phyloP scores from a whole-genome alignment of 2,888 invertebrate species.

The Pammene aurita region DNA sequence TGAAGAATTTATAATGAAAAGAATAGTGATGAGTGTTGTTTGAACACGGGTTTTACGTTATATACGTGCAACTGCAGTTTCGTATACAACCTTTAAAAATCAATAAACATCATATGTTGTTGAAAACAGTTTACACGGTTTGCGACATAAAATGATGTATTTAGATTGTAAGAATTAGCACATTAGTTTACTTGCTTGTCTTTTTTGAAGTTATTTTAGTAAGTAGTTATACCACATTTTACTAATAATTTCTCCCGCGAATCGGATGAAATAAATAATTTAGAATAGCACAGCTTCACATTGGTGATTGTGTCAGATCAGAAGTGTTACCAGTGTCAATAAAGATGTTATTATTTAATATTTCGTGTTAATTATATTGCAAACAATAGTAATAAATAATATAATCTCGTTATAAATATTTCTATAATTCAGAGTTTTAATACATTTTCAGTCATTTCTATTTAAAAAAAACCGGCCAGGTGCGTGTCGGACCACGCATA shows the following conservation, averaged over 20 bases:
- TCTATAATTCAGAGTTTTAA: too few species aligned
- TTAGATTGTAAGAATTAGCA: neutral
- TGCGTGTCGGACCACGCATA: too few species aligned
- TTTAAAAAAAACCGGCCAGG: too few species aligned
- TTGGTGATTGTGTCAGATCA: too few species aligned
- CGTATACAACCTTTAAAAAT: conserved; percentile 20
- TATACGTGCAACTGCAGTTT: conserved; percentile 2
- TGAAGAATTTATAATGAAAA: neutral
- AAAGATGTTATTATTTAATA: too few species aligned
- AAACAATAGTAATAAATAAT: too few species aligned
- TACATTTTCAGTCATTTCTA: too few species aligned
- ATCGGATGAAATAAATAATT: conserved; percentile 17
- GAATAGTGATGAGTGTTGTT: neutral
- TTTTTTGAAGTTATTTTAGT: neutral
- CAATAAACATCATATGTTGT: conserved; percentile 10
- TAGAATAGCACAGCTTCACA: too few species aligned
- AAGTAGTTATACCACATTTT: neutral
- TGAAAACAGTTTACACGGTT: neutral
- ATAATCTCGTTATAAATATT: too few species aligned
- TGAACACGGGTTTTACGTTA: neutral
- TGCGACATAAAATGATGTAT: neutral
- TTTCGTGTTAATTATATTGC: too few species aligned
- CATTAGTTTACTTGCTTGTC: neutral
- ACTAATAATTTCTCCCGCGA: conserved; percentile 18
- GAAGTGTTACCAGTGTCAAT: too few species aligned